phyloP scores from a whole-genome alignment of 2,113 vertebrate species.

The Athene noctua region DNA sequence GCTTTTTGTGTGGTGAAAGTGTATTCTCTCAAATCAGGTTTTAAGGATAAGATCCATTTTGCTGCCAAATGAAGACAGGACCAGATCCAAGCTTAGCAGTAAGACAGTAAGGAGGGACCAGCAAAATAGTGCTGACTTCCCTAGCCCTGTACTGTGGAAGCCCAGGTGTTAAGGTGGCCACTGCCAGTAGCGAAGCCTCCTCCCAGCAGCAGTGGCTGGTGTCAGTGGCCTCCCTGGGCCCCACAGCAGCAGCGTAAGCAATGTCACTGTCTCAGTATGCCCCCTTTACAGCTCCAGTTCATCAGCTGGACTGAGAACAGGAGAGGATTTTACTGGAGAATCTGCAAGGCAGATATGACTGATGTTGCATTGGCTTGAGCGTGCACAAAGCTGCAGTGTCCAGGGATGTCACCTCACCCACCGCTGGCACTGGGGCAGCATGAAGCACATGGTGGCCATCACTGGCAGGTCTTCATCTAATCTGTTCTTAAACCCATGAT shows the following conservation, averaged over 20 bases:
- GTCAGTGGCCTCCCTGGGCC: not conserved
- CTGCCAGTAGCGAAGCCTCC: not conserved
- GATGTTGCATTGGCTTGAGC: not conserved
- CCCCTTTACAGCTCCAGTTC: fast-evolving
- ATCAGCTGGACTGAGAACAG: fast-evolving
- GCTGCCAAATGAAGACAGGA: not conserved
- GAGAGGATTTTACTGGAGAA: not conserved
- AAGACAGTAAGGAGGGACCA: not conserved
- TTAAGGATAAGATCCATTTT: not conserved
- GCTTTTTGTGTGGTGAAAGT: not conserved
- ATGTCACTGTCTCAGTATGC: not conserved
- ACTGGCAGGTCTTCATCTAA: not conserved
- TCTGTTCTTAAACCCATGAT: not conserved
- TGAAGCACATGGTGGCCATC: not conserved
- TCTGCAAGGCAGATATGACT: not conserved
- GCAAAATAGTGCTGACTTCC: not conserved
- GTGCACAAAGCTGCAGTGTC: not conserved
- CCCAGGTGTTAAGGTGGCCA: not conserved
- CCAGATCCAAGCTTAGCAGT: not conserved
- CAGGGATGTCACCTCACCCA: not conserved
- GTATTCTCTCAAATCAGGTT: not conserved
- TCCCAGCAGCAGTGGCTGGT: not conserved
- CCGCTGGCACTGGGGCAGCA: fast-evolving
- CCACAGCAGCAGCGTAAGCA: not conserved
- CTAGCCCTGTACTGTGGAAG: not conserved